phyloP scores from a whole-genome alignment of 2,797 vertebrate species.

The Paguma larvata region DNA sequence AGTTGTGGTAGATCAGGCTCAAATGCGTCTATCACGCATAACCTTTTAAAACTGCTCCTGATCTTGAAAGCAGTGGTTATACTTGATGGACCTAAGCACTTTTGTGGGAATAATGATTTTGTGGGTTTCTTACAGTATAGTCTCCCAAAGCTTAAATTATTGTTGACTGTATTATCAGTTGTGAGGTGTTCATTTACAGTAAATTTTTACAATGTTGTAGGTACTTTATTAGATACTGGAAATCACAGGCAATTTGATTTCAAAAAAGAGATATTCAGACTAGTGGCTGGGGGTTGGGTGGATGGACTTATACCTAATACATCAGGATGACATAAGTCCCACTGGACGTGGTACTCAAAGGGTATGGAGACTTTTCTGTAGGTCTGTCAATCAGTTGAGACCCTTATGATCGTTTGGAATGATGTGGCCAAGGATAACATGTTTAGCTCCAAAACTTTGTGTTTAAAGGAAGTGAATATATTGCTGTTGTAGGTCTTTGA shows the following conservation, averaged over 20 bases:
- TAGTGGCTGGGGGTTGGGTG: background rate
- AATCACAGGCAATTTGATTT: constrained; percentile 44
- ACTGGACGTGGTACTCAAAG: background rate
- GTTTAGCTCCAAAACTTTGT: background rate
- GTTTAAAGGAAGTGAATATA: background rate
- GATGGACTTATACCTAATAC: background rate
- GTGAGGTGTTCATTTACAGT: background rate
- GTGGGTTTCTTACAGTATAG: background rate
- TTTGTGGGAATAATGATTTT: constrained; percentile 48
- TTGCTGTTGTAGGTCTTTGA: background rate
- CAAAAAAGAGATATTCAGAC: background rate
- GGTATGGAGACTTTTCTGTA: background rate
- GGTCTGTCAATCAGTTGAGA: background rate
- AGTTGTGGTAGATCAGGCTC: background rate
- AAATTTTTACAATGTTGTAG: background rate
- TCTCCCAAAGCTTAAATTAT: constrained; percentile 21
- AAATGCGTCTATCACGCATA: background rate
- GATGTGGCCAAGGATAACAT: background rate
- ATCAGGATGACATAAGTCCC: background rate
- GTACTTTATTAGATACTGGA: background rate
- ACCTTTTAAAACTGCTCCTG: background rate
- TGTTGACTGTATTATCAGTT: background rate
- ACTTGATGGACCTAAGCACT: background rate
- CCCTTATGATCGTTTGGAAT: background rate
- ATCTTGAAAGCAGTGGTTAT: background rate